Evolutionary conservation across 2,797 vertebrate genomes (phyloP).

Genomic region (Sibirionetta formosa): DNA sequence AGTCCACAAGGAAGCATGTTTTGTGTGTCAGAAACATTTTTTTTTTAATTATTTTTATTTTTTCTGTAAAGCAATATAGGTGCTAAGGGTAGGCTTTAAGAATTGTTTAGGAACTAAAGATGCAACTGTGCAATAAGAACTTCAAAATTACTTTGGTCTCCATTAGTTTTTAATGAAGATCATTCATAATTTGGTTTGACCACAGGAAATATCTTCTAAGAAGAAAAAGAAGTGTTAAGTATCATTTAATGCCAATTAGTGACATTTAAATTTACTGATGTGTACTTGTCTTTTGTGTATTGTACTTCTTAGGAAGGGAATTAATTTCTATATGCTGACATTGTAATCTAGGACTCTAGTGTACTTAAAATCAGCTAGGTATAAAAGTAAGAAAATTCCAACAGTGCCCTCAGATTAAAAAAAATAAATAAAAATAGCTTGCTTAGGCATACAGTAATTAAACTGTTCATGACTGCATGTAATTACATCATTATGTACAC

Average conservation of each 20-base stretch:
- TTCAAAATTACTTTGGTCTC: not conserved
- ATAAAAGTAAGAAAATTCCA: conserved; percentile 53
- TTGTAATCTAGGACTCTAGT: not conserved
- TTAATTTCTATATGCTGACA: not conserved
- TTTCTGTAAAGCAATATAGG: not conserved
- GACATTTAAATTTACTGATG: not conserved
- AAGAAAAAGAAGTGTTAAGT: not conserved
- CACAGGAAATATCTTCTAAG: not conserved
- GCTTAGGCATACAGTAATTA: conserved; percentile 81
- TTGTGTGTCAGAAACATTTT: not conserved
- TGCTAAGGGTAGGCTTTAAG: not conserved
- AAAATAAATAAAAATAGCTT: conserved; percentile 9
- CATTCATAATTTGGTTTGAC: not conserved
- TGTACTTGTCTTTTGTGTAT: not conserved
- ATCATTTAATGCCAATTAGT: not conserved
- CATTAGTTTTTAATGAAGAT: not conserved
- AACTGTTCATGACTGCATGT: conserved; percentile 83
- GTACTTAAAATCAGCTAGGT: conserved; percentile 43
- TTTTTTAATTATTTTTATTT: not conserved
- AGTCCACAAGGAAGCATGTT: not conserved
- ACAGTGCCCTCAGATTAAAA: not conserved
- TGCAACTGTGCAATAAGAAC: not conserved
- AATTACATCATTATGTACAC: conserved; percentile 84
- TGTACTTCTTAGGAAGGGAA: not conserved
- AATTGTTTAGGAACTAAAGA: not conserved